These are phyloP conservation scores for Drosophila prosaltans DNA, from an alignment of 1,140 invertebrate species.

Conservation along the genomic window DNA sequence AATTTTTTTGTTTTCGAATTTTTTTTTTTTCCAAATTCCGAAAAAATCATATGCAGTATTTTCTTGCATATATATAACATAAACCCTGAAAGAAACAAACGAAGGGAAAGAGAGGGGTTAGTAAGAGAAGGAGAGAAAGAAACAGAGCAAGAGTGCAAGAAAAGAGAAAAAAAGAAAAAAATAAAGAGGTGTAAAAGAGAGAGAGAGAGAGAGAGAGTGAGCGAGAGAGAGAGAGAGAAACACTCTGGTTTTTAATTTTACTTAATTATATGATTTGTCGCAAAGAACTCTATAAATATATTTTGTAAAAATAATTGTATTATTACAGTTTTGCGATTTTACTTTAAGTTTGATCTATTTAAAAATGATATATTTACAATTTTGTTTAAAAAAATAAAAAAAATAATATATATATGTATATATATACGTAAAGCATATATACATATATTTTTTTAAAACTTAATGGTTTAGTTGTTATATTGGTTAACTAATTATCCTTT, in stretches of 20 bases:
- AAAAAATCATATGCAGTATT: constrained; percentile 69
- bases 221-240: constrained; percentile 31
- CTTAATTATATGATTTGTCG: constrained; percentile 55
- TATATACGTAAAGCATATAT: constrained; percentile 43
- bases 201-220: constrained; percentile 24
- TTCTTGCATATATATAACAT: constrained; percentile 64
- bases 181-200: constrained; percentile 8
- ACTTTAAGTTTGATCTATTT: constrained; percentile 51
- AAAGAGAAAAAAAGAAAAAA: background rate
- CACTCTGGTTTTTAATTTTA: constrained; percentile 48
- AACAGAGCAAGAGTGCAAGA: background rate
- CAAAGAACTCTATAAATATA: constrained; percentile 40
- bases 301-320: constrained; percentile 59
- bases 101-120: background rate
- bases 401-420: constrained; percentile 34
- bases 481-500: constrained; percentile 19
- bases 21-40: constrained; percentile 41
- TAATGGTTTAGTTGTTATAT: constrained; percentile 24
- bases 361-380: constrained; percentile 55
- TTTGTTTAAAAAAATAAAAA: constrained; percentile 57
- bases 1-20: constrained; percentile 41
- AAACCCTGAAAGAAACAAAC: background rate
- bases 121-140: constrained; percentile 21
- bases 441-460: constrained; percentile 13
- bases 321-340: constrained; percentile 49